Conservation (phyloP, 2,113 vertebrate genomes). For the Drymodes brunneopygia region DNA sequence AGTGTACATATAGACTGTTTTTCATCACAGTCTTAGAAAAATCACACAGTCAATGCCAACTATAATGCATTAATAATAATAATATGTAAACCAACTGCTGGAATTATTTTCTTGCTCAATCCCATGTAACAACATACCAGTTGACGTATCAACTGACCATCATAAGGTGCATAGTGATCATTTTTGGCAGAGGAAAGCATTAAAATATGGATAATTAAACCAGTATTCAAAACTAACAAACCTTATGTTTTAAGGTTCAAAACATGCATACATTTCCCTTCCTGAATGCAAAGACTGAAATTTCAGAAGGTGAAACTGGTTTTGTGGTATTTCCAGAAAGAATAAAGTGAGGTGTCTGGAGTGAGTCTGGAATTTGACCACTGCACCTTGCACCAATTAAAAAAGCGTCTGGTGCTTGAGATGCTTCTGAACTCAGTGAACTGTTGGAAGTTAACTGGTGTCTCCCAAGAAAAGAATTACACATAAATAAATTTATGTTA, state of each 20-base stretch:
- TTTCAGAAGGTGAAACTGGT: neutral
- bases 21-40: neutral
- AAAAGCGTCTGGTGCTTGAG: neutral
- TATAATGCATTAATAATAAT: neutral
- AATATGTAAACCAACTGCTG: neutral
- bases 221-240: neutral
- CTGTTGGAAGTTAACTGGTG: neutral
- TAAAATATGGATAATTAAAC: neutral
- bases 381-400: neutral
- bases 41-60: neutral
- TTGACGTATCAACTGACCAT: neutral
- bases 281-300: neutral
- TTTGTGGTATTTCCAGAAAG: neutral
- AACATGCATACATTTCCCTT: neutral
- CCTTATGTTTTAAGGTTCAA: neutral
- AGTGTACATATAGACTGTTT: neutral
- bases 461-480: neutral
- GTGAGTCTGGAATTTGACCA: neutral
- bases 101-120: neutral
- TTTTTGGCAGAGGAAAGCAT: neutral
- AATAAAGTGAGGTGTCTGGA: neutral
- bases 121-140: neutral
- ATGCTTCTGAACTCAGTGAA: neutral
- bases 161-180: neutral
- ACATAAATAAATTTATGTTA: neutral